Evolutionary conservation across 2,888 invertebrate species (phyloP).

Genomic region (Diarsia dahlii): DNA sequence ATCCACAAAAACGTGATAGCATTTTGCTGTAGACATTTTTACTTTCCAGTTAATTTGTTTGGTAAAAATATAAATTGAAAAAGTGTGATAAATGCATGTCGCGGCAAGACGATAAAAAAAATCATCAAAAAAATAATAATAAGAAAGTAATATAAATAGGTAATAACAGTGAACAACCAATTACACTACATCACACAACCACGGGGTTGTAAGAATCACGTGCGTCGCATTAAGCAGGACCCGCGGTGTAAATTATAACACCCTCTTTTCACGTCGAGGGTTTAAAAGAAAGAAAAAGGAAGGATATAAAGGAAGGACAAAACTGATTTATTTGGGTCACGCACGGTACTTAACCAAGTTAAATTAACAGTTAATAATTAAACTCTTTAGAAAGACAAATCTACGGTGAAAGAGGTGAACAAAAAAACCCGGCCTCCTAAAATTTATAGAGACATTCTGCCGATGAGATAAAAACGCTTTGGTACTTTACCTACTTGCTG

Average conservation of each 20-base stretch:
- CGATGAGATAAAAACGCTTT: not conserved
- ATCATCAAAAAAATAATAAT: too few species aligned
- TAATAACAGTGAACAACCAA: conserved; percentile 1
- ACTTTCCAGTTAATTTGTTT: not conserved
- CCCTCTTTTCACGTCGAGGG: conserved; percentile 18
- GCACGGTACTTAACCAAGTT: conserved; percentile 36
- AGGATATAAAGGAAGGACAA: conserved; percentile 25
- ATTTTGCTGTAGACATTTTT: not conserved
- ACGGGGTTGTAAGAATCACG: conserved; percentile 35
- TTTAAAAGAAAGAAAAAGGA: conserved; percentile 40
- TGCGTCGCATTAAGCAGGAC: conserved; percentile 16
- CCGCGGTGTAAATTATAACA: conserved; percentile 45
- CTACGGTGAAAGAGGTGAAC: not conserved
- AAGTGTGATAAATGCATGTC: not conserved
- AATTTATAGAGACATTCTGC: not conserved
- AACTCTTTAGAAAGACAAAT: conserved; percentile 24
- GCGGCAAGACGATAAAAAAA: not conserved
- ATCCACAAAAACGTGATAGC: not conserved
- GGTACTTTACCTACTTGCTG: too few species aligned
- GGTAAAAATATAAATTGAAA: not conserved
- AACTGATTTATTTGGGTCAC: conserved; percentile 54
- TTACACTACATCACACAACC: conserved; percentile 9
- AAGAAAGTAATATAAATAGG: not conserved
- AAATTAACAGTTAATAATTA: conserved; percentile 50
- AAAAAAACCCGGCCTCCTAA: not conserved